Base-by-base conservation (phyloP, 2,888 invertebrate genomes). In the Drosophila histrio region DNA sequence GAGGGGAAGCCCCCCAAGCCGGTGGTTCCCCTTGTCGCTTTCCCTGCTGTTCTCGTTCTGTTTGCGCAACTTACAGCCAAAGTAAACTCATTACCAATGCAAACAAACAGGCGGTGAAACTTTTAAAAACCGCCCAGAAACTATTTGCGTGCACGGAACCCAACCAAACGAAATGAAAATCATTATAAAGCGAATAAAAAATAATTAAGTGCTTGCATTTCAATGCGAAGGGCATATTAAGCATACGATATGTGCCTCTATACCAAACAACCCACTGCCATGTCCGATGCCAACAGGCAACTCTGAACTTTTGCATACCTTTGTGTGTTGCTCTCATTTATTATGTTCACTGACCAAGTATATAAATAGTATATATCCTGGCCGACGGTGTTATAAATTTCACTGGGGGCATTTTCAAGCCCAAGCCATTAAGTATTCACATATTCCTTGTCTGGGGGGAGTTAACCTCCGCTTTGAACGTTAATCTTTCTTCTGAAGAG, bases 41-140 rank as follows among this genome's bases (percentile, higher is more conserved):
- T 26, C 52, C 38, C 52, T 52, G 54, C 28, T 11, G 56, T 47
- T 56, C 52, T 30, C 49, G 68, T 71, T 77, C 72, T 89, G 84
- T 89, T 87, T 87, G 81, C 79, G 52, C 75, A 89, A 89, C 89
- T 85, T 85, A 87, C 86, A 85, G 87, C 79, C 75, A 85, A 83
- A 89, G 88, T 89, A 90, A 88, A 88, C 88, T 88, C 90, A 88
- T 88, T 89, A 88, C 87, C 79, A 85, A 87, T 85, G 89, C 87
- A 88, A 88, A 88, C 88, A 90, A 77, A 79, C 79, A 87, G 73
- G 72, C 88, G 64, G 70, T 65, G 57, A 72, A 89, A 88, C 83
- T 82, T 83, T 80, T 70, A 67, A 69, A 70, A 76, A 64, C 62
- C 63, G 63, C 65, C 47, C 61, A 46, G 47, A 79, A 88, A 82